Evolutionary conservation across 2,113 vertebrate genomes (phyloP), one percentile per base, ranked within the genome.

Genomic region (Vicugna pacos): DNA sequence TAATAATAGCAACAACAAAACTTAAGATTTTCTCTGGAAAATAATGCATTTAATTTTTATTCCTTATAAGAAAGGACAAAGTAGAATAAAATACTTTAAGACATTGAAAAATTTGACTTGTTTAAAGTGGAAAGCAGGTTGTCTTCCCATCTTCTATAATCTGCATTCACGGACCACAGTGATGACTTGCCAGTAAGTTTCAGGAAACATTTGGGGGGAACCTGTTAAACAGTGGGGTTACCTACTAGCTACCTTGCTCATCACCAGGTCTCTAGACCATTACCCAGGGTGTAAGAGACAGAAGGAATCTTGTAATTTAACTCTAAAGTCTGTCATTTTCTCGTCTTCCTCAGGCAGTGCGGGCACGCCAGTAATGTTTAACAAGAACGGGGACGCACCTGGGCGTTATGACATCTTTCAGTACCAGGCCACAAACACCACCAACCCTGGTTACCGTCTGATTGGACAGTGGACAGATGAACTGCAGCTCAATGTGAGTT

Each of bases 371-470:
- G 99, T 99, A 96, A 99, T 99, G 67, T 99, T 99, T 97, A 99
- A 99, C 98, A 99, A 98, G 91, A 99, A 99, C 0, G 99, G 99
- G 0, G 99, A 99, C 7, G 99, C 99, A 0, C 99, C 99, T 0
- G 99, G 99, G 15, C 99, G 99, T 75, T 99, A 99, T 0, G 99
- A 99, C 97, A 99, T 99, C 96, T 99, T 99, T 92, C 99, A 99
- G 98, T 99, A 98, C 98, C 99, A 99, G 98, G 98, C 98, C 92
- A 99, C 98, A 81, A 99, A 99, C 97, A 98, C 98, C 73, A 99
- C 92, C n/a, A 98, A 94, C 13, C 99, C 99, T 0, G 99, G 99
- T 3, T 99, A 99, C 98, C 99, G 98, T 30, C 98, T 99, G 3
- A 97, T 99, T 1, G 99, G 99, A 46, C 99, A 99, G 97, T 99